Percentiles rank a stretch among this genome's conserved stretches.
These are phyloP conservation scores for Scolopax rusticola DNA, from an alignment of 2,797 vertebrate species.

Conservation along the genomic window DNA sequence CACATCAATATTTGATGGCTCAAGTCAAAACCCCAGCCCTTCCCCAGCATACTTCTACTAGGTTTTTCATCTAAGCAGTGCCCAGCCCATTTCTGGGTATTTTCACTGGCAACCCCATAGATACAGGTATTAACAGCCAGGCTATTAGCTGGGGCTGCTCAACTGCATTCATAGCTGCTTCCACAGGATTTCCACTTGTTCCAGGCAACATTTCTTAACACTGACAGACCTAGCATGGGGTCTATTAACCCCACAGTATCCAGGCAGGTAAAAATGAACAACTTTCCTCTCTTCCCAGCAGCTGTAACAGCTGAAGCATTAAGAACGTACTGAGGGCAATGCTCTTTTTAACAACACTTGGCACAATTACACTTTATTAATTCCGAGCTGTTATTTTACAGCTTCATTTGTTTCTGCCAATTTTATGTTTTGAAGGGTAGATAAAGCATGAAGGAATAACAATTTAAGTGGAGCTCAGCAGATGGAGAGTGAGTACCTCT, in stretches of 20 bases:
- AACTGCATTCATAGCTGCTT: neutral
- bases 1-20: neutral
- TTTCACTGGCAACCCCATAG: neutral
- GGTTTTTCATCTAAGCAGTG: neutral
- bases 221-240: fast-evolving
- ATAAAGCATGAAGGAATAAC: conserved; percentile 44
- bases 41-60: neutral
- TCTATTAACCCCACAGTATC: neutral
- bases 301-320: neutral
- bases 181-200: neutral
- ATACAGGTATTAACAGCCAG: neutral
- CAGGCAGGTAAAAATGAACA: conserved; percentile 27
- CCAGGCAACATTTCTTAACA: neutral
- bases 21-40: neutral
- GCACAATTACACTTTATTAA: conserved; percentile 64
- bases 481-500: conserved; percentile 42
- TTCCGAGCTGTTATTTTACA: conserved; percentile 55
- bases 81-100: neutral
- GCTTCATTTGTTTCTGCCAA: conserved; percentile 62
- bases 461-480: conserved; percentile 47
- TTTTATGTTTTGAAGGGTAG: conserved; percentile 51
- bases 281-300: neutral
- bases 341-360: conserved; percentile 59
- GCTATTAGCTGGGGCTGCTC: neutral
- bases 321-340: conserved; percentile 4